phyloP scores from a whole-genome alignment of 35 echinoderm and acorn worm species.

The Acanthaster planci region DNA sequence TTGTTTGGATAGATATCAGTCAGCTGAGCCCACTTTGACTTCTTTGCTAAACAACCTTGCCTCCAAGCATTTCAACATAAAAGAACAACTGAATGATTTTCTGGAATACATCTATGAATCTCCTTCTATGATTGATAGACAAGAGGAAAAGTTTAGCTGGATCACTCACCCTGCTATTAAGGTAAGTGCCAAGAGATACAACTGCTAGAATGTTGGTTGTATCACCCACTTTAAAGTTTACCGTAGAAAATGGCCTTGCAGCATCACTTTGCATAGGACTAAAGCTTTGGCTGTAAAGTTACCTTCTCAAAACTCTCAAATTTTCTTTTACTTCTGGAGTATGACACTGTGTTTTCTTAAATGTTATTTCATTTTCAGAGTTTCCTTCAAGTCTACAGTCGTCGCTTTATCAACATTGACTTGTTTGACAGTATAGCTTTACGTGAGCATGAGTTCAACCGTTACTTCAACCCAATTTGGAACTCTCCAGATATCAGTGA shows the following conservation, averaged over 20 bases:
- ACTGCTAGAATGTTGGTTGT: too few species aligned
- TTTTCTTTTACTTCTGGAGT: neutral
- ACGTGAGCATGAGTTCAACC: conserved; percentile 66
- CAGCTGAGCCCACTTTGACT: neutral
- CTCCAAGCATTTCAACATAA: conserved; percentile 33
- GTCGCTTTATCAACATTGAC: conserved; percentile 55
- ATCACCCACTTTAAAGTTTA: too few species aligned
- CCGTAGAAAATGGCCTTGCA: neutral
- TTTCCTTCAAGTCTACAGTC: conserved; percentile 84
- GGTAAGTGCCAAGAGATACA: conserved; percentile 58
- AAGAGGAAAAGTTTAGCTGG: conserved; percentile 51
- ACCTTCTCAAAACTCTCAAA: neutral
- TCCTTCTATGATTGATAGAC: conserved; percentile 55
- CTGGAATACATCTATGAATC: conserved; percentile 52
- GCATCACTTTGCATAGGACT: neutral
- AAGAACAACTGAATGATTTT: conserved; percentile 54
- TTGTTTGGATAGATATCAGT: neutral
- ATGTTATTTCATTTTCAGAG: conserved; percentile 62
- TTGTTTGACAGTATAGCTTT: conserved; percentile 77
- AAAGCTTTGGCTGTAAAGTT: neutral
- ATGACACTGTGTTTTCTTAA: neutral
- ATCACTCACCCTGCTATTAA: conserved; percentile 85
- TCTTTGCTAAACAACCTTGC: neutral
- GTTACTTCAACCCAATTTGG: conserved; percentile 98
- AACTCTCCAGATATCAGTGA: conserved; percentile 65